A percentile compares a stretch with the other conserved stretches of the same genome.
Evolutionary conservation across 2,888 invertebrate species (phyloP).

Genomic region (Xylophagus ater): DNA sequence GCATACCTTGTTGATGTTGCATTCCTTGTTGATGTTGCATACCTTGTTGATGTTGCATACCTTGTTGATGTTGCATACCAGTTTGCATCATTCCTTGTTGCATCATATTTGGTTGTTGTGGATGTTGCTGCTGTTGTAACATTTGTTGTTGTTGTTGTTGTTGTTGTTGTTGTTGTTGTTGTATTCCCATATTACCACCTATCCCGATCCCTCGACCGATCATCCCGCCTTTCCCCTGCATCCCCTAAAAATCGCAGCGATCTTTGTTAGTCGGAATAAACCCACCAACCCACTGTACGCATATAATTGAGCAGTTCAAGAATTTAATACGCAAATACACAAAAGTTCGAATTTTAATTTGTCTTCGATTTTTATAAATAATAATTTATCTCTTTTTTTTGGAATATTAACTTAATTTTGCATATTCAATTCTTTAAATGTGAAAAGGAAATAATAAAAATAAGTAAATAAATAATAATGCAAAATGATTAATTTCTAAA

Average conservation of each 20-base stretch:
- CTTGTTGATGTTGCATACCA: conserved; percentile 23
- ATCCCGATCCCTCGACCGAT: conserved; percentile 31
- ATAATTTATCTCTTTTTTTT: too few relatives aligned
- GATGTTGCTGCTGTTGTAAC: conserved; percentile 17
- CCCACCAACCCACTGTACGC: conserved; percentile 20
- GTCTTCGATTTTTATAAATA: not conserved
- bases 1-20: conserved; percentile 29
- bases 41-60: conserved; percentile 19
- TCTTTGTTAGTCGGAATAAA: conserved; percentile 18
- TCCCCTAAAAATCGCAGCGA: conserved; percentile 40
- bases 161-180: conserved; percentile 27
- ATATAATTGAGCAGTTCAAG: conserved; percentile 11
- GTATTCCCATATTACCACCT: conserved; percentile 40
- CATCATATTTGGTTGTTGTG: conserved; percentile 22
- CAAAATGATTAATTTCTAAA: conserved; percentile 13
- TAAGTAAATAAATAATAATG: conserved; percentile 10
- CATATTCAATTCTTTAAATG: conserved; percentile 13
- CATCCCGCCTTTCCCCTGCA: conserved; percentile 47
- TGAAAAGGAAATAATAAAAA: conserved; percentile 9
- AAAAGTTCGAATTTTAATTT: conserved; percentile 1
- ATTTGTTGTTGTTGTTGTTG: conserved; percentile 35
- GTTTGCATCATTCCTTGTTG: conserved; percentile 29
- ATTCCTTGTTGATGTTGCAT: conserved; percentile 20
- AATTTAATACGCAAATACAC: conserved; percentile 14
- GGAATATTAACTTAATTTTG: conserved; percentile 6